A percentile compares a stretch with the other conserved stretches of the same genome.
phyloP scores from a whole-genome alignment of 2,113 vertebrate genomes.

The Rallus limicola region DNA sequence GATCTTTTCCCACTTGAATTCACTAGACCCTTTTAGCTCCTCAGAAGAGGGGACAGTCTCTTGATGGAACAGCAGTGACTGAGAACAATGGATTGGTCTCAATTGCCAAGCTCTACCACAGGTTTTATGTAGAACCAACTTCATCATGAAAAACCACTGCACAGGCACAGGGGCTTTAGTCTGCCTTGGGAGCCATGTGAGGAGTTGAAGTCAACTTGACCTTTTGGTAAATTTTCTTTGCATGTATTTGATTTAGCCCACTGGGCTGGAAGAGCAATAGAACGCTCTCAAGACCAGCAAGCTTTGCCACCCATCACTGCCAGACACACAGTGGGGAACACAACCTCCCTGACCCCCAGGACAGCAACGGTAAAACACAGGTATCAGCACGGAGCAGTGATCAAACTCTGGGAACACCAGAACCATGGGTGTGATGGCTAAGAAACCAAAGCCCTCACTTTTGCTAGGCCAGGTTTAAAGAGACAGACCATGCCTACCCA shows the following conservation, averaged over 20 bases:
- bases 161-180: background rate
- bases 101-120: background rate
- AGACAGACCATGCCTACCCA: background rate
- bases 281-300: background rate
- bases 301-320: background rate
- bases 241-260: background rate
- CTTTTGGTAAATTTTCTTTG: background rate
- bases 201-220: background rate
- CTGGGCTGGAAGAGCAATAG: background rate
- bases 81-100: accelerated
- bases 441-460: background rate
- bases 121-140: background rate
- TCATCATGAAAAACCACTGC: background rate
- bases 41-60: background rate
- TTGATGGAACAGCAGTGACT: background rate
- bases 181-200: accelerated
- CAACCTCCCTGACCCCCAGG: background rate
- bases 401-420: background rate
- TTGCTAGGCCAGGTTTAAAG: background rate
- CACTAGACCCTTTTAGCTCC: background rate
- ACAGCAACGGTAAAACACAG: background rate
- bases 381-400: accelerated
- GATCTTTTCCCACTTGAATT: background rate
- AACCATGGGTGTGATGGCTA: background rate
- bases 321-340: background rate